A percentile compares a stretch with the other conserved stretches of the same genome.
Conservation (phyloP, 2,888 invertebrate species). For the Osedax fenrisi region DNA sequence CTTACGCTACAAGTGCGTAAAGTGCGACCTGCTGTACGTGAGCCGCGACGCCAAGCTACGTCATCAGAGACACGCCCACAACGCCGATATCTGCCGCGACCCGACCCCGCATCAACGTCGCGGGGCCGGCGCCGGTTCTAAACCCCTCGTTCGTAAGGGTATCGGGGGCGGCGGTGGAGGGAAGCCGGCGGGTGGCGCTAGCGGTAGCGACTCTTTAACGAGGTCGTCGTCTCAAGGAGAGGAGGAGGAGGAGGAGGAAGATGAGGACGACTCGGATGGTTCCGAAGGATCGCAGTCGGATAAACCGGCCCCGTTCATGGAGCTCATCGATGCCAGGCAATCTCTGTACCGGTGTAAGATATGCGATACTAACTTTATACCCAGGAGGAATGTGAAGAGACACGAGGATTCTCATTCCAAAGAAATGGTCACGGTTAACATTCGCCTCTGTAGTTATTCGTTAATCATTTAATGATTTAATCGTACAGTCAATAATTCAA, state of each 20-base stretch:
- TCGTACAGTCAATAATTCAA: no score
- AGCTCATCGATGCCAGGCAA: background rate
- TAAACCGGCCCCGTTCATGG: background rate
- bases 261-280: background rate
- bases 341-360: background rate
- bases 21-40: background rate
- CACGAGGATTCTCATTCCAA: background rate
- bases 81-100: background rate
- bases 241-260: background rate
- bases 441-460: no score
- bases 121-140: no score
- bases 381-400: background rate
- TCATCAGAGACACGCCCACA: background rate
- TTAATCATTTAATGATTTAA: no score
- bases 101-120: background rate
- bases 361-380: background rate
- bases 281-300: no score
- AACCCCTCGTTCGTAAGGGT: no score
- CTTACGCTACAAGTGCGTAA: background rate
- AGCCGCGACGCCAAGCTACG: background rate
- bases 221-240: background rate
- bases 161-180: no score
- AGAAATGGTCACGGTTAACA: background rate
- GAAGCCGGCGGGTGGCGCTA: background rate
- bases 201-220: no score